phyloP scores from a whole-genome alignment of 2,797 vertebrate species.

The Bradypodion pumilum region DNA sequence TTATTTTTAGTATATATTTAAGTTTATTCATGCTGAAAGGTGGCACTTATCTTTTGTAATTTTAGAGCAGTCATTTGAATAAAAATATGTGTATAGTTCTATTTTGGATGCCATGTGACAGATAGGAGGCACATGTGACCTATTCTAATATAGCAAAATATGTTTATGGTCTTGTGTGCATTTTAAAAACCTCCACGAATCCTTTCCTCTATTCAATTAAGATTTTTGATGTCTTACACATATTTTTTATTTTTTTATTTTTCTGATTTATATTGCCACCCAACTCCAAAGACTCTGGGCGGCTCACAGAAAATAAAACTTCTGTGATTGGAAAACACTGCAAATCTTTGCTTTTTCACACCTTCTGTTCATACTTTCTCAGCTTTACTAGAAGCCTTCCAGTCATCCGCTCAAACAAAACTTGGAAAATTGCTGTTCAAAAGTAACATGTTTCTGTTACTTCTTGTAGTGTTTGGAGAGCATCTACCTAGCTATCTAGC shows the following conservation, averaged over 20 bases:
- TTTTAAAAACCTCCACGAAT: neutral
- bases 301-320: no score
- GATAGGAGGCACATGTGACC: constrained; percentile 54
- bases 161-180: constrained; percentile 19
- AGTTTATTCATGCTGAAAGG: constrained; percentile 75
- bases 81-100: constrained; percentile 66
- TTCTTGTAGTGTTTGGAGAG: no score
- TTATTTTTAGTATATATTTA: constrained; percentile 74
- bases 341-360: neutral
- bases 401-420: neutral
- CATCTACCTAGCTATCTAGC: no score
- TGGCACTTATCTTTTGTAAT: constrained; percentile 75
- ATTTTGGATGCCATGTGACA: constrained; percentile 70
- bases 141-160: constrained; percentile 48
- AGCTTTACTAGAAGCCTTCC: no score
- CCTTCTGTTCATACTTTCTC: neutral
- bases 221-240: neutral
- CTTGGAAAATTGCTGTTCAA: neutral
- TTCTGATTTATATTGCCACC: no score
- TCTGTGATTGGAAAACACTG: neutral
- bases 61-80: constrained; percentile 72
- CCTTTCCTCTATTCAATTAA: neutral
- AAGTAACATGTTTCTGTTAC: no score
- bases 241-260: no score
- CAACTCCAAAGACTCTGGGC: no score